These are phyloP conservation scores for Aricia artaxerxes DNA, from an alignment of 2,888 invertebrate species.

Conservation along the genomic window DNA sequence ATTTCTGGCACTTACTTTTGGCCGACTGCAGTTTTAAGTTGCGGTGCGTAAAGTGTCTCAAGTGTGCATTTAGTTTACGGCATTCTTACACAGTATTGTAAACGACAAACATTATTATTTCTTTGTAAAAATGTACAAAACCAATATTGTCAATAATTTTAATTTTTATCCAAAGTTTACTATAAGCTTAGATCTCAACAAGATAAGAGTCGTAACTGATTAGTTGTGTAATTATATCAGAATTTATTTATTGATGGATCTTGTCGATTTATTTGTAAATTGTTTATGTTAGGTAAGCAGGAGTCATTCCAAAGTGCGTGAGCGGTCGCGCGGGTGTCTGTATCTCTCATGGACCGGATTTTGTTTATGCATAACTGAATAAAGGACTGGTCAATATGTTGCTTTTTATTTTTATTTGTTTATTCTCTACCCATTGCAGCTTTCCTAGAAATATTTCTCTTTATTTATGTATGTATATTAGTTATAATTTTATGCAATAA, in stretches of 20 bases:
- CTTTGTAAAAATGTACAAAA: slow-evolving; percentile 78
- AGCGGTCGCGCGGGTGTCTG: slow-evolving; percentile 58
- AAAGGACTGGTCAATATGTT: slow-evolving; percentile 58
- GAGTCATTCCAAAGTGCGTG: slow-evolving; percentile 76
- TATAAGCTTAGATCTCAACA: slow-evolving; percentile 78
- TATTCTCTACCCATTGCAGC: background rate
- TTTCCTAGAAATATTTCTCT: background rate
- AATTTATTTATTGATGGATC: slow-evolving; percentile 74
- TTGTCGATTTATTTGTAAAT: slow-evolving; percentile 64
- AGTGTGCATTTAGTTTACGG: slow-evolving; percentile 59
- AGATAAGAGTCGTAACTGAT: slow-evolving; percentile 58
- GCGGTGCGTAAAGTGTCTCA: slow-evolving; percentile 65
- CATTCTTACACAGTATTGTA: slow-evolving; percentile 59
- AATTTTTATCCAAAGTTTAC: slow-evolving; percentile 79
- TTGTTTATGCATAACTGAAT: slow-evolving; percentile 74
- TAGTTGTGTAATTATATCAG: slow-evolving; percentile 70
- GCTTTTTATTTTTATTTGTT: slow-evolving; percentile 39
- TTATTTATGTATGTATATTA: too few species aligned
- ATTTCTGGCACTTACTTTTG: slow-evolving; percentile 51
- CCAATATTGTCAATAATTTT: slow-evolving; percentile 61
- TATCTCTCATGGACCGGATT: slow-evolving; percentile 62
- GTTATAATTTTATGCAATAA: too few species aligned
- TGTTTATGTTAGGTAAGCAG: slow-evolving; percentile 64
- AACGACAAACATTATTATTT: slow-evolving; percentile 54
- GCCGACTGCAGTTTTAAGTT: slow-evolving; percentile 54